A percentile compares a stretch with the other conserved stretches of the same genome.
Conservation (phyloP, 2,888 invertebrate species). For the Trilocha varians region DNA sequence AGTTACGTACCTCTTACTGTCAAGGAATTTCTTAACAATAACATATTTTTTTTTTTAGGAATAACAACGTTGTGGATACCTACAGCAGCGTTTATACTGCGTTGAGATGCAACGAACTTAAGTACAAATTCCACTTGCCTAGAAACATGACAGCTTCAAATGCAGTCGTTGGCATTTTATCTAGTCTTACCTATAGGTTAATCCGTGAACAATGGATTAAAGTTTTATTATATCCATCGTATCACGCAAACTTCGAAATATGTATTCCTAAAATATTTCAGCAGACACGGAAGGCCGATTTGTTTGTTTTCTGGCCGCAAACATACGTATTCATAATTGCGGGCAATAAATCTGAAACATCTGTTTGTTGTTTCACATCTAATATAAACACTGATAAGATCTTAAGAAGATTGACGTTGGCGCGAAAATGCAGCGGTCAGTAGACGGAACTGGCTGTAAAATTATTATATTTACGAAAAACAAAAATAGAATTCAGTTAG, state of each 20-base stretch:
- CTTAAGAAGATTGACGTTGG: neutral
- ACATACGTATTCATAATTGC: slow-evolving; percentile 4
- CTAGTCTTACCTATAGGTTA: no score
- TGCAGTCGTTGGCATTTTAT: no score
- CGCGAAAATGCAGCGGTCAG: neutral
- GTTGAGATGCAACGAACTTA: no score
- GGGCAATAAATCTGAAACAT: slow-evolving; percentile 3
- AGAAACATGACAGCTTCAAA: no score
- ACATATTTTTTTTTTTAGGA: no score
- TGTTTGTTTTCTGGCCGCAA: slow-evolving; percentile 3
- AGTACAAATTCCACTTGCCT: no score
- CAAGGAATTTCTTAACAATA: no score
- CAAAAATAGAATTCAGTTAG: neutral
- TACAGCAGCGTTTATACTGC: no score
- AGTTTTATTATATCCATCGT: no score
- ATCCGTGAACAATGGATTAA: no score
- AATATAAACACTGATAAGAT: slow-evolving; percentile 3
- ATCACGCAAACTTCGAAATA: neutral
- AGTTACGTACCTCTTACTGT: no score
- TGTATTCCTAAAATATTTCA: neutral
- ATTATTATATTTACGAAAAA: neutral
- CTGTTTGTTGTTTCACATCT: slow-evolving; percentile 4
- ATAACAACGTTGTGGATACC: no score
- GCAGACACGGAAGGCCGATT: neutral
- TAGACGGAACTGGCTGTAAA: neutral